Conservation (phyloP, 1,140 invertebrate species). For the Centruroides vittatus region DNA sequence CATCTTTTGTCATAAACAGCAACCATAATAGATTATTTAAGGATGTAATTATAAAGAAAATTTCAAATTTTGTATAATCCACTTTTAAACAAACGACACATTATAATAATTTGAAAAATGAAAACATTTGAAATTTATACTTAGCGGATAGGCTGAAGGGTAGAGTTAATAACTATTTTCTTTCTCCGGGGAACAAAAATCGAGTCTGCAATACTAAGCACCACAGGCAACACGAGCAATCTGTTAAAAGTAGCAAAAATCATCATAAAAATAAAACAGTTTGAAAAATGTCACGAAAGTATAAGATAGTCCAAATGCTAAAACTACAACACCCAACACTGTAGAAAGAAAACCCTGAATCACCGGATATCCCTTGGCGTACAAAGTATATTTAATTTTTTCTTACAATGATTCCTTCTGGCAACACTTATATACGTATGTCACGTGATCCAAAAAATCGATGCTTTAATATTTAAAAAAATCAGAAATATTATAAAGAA, state of each 20-base stretch:
- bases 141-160: no score
- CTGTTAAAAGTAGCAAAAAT: slow-evolving; percentile 87
- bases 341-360: slow-evolving; percentile 85
- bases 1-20: no score
- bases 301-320: slow-evolving; percentile 79
- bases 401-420: slow-evolving; percentile 33
- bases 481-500: no score
- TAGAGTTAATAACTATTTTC: no score
- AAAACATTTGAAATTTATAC: no score
- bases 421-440: slow-evolving; percentile 87
- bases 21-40: no score
- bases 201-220: slow-evolving; percentile 35
- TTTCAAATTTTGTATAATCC: no score
- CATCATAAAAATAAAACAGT: slow-evolving; percentile 89
- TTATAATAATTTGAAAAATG: no score
- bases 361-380: slow-evolving; percentile 79
- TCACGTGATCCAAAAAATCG: slow-evolving; percentile 92
- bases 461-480: slow-evolving; percentile 37
- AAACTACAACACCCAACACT: slow-evolving; percentile 69
- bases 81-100: no score
- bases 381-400: slow-evolving; percentile 69
- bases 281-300: slow-evolving; percentile 96
- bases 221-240: slow-evolving; percentile 73
- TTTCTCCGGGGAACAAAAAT: no score
- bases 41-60: no score